phyloP scores from a whole-genome alignment of 2,888 invertebrate species.

The Syrphus vitripennis region DNA sequence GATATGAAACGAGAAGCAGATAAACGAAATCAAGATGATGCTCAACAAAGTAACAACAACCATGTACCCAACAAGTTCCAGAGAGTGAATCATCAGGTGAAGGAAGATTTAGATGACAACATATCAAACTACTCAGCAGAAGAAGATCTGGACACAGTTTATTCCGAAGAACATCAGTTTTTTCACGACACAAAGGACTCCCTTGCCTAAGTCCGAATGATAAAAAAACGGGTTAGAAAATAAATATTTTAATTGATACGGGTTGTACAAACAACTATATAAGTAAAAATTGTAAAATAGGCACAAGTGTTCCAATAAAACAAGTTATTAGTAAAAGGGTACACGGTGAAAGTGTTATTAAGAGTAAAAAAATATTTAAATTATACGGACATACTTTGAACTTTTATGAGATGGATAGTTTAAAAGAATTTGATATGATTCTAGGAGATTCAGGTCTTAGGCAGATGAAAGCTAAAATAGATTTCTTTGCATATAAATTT shows the following conservation, averaged over 20 bases:
- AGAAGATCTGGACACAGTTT: too few species aligned
- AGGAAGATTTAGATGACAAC: too few species aligned
- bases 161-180: too few species aligned
- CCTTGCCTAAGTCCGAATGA: background rate
- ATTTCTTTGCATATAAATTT: constrained; percentile 6
- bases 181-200: background rate
- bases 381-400: background rate
- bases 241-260: constrained; percentile 14
- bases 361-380: background rate
- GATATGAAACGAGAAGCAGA: too few species aligned
- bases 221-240: background rate
- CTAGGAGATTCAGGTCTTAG: constrained; percentile 8
- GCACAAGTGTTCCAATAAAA: background rate
- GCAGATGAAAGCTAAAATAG: constrained; percentile 3
- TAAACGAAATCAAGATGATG: too few species aligned
- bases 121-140: too few species aligned
- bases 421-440: constrained; percentile 6
- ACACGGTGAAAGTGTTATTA: background rate
- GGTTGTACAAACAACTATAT: background rate
- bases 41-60: background rate
- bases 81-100: too few species aligned
- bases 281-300: background rate
- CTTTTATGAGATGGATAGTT: background rate
- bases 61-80: background rate
- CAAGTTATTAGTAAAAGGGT: background rate